phyloP scores from a whole-genome alignment of 2,113 vertebrate species.

The Cyphomyrus plagiostoma region DNA sequence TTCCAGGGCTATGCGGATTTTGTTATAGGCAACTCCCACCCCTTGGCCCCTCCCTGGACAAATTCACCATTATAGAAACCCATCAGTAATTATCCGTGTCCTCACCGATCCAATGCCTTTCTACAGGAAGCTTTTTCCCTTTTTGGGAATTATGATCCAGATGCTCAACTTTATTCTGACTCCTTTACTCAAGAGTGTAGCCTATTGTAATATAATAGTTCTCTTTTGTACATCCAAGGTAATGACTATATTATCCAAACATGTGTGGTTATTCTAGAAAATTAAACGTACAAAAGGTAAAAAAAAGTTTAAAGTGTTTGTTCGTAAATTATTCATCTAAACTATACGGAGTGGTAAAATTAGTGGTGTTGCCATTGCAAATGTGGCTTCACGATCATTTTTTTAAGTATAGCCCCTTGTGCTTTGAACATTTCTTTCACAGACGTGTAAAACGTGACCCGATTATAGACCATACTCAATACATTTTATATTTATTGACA shows the following conservation, averaged over 20 bases:
- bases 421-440: neutral
- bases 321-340: neutral
- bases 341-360: neutral
- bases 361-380: neutral
- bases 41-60: neutral
- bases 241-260: neutral
- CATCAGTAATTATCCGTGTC: conserved; percentile 60
- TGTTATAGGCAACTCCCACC: conserved; percentile 42
- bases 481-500: neutral
- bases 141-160: conserved; percentile 24
- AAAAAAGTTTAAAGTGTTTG: neutral
- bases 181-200: neutral
- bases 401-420: neutral
- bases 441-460: neutral
- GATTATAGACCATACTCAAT: neutral
- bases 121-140: conserved; percentile 25
- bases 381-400: neutral
- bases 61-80: conserved; percentile 47
- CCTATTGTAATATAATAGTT: neutral
- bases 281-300: neutral
- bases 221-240: neutral
- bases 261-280: neutral
- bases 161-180: conserved; percentile 18
- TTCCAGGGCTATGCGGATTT: conserved; percentile 40
- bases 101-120: conserved; percentile 34